A percentile compares a stretch with the other conserved stretches of the same genome.
Conservation (phyloP, 2,797 vertebrate species). For the Sebastes kiyomatsui region DNA sequence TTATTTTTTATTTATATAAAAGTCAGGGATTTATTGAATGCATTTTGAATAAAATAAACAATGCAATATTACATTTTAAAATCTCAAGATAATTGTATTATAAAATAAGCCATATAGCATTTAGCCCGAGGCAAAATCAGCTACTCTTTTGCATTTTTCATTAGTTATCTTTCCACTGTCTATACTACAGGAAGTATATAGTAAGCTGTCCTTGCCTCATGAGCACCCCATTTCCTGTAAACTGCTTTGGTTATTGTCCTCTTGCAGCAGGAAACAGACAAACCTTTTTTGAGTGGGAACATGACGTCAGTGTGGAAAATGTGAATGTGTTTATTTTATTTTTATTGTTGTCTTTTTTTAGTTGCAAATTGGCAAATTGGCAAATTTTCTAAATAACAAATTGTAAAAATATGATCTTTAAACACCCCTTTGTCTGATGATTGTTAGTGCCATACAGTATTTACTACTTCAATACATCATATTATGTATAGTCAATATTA, state of each 20-base stretch:
- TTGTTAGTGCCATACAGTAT: neutral
- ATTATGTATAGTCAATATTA: neutral
- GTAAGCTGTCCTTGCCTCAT: neutral
- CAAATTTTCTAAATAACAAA: neutral
- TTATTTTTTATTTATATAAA: neutral
- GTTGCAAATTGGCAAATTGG: neutral
- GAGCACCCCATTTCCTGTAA: neutral
- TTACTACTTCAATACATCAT: neutral
- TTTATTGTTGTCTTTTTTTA: neutral
- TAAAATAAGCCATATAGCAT: neutral
- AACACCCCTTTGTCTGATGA: neutral
- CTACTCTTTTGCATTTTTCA: neutral
- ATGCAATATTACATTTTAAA: neutral
- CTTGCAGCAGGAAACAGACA: conserved; percentile 1
- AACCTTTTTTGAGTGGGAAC: neutral
- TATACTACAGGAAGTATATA: neutral
- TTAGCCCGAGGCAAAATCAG: neutral
- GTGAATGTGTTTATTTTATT: neutral
- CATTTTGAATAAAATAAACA: neutral
- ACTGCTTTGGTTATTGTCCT: neutral
- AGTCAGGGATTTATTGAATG: neutral
- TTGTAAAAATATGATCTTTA: neutral
- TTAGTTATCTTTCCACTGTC: neutral
- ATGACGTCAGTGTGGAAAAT: neutral
- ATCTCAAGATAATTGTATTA: neutral